Conservation (phyloP, 1,140 invertebrate genomes). For the Streblospio benedicti region DNA sequence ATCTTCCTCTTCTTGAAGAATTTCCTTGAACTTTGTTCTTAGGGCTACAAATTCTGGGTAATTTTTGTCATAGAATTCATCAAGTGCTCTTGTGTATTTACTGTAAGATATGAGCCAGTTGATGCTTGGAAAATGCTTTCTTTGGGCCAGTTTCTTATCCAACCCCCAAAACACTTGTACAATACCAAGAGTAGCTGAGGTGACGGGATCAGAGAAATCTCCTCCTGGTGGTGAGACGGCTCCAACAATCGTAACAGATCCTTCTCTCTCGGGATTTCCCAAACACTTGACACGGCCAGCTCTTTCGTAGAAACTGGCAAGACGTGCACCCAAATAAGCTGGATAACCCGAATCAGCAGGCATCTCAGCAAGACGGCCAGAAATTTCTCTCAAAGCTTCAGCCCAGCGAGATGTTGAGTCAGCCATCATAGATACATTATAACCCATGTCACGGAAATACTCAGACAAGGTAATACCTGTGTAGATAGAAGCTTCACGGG, state of each 20-base stretch:
- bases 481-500: conserved; percentile 99
- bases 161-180: conserved; percentile 99
- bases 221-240: conserved; percentile 99
- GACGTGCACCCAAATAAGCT: conserved; percentile 91
- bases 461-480: conserved; percentile 97
- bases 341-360: conserved; percentile 97
- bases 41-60: conserved; percentile 95
- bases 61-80: conserved; percentile 99
- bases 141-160: conserved; percentile 97
- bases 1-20: conserved; percentile 96
- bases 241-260: conserved; percentile 98
- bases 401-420: conserved; percentile 99
- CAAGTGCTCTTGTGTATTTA: conserved; percentile 95
- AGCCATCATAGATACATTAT: conserved; percentile 99
- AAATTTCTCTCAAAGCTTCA: conserved; percentile 98
- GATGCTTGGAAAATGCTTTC: conserved; percentile 99
- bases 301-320: conserved; percentile 98
- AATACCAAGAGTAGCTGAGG: conserved; percentile 96
- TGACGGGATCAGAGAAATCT: conserved; percentile 99
- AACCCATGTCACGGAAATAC: conserved; percentile 98
- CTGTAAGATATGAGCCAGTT: conserved; percentile 99
- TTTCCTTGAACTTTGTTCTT: conserved; percentile 52
- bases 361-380: conserved; percentile 99
- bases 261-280: conserved; percentile 94
- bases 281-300: conserved; percentile 93